Evolutionary conservation across 1,140 invertebrate species (phyloP).

Genomic region (Caerostris extrusa): DNA sequence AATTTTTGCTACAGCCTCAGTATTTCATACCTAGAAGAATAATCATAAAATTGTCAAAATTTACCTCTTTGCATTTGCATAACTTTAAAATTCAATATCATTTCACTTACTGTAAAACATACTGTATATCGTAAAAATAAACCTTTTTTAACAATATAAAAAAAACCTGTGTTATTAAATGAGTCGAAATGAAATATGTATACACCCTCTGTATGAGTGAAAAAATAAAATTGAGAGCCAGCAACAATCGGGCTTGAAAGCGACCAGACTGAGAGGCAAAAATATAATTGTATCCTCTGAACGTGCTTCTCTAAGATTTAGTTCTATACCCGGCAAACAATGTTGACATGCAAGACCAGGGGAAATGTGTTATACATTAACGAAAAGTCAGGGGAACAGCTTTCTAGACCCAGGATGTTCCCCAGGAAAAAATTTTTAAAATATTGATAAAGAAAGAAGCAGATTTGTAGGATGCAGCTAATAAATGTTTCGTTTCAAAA

Average conservation of each 20-base stretch:
- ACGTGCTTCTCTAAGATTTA: slow-evolving; percentile 49
- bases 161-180: no score
- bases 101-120: no score
- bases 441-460: slow-evolving; percentile 44
- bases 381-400: slow-evolving; percentile 21
- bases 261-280: slow-evolving; percentile 45
- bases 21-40: no score
- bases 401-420: neutral
- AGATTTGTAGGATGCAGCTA: slow-evolving; percentile 40
- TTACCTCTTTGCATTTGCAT: no score
- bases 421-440: neutral
- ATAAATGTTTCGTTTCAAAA: slow-evolving; percentile 53
- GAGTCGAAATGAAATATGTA: neutral
- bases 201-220: neutral
- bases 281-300: slow-evolving; percentile 66
- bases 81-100: no score
- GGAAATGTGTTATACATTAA: slow-evolving; percentile 59
- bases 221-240: neutral
- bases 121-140: no score
- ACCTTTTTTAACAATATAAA: no score
- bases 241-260: slow-evolving; percentile 62
- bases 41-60: no score
- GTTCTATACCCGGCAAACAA: slow-evolving; percentile 5
- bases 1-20: no score
- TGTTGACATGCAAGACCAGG: slow-evolving; percentile 59